These are phyloP conservation scores for Drosophila neutralis DNA, from an alignment of 2,888 invertebrate species.

Conservation along the genomic window DNA sequence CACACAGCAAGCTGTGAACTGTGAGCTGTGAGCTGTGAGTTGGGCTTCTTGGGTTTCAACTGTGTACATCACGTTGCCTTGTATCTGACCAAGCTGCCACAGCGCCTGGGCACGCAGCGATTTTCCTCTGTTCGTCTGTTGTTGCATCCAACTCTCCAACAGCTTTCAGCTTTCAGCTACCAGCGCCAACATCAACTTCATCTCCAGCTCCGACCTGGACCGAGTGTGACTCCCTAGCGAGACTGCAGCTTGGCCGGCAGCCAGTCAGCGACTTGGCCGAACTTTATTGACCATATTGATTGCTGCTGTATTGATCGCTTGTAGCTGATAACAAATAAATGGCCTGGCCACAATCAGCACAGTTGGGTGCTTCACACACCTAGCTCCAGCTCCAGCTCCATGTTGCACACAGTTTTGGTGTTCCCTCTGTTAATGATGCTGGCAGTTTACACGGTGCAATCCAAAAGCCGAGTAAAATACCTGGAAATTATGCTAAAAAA, in stretches of 20 bases:
- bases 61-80: slow-evolving; percentile 76
- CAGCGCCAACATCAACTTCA: slow-evolving; percentile 16
- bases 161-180: not conserved
- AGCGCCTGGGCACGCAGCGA: slow-evolving; percentile 41
- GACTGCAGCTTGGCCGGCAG: slow-evolving; percentile 15
- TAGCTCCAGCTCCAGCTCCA: slow-evolving; percentile 1
- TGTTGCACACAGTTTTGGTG: slow-evolving; percentile 27
- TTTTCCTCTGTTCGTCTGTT: slow-evolving; percentile 20
- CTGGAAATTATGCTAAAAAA: not conserved
- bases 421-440: slow-evolving; percentile 50
- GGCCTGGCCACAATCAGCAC: slow-evolving; percentile 46
- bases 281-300: slow-evolving; percentile 80
- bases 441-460: slow-evolving; percentile 35
- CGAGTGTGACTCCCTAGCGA: slow-evolving; percentile 45
- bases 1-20: slow-evolving; percentile 55
- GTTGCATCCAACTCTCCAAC: slow-evolving; percentile 8
- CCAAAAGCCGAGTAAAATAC: too few species aligned
- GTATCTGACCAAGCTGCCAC: slow-evolving; percentile 53
- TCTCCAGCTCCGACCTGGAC: slow-evolving; percentile 2
- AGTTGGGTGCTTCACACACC: slow-evolving; percentile 61
- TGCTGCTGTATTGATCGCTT: slow-evolving; percentile 79
- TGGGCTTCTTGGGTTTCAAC: slow-evolving; percentile 71
- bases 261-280: slow-evolving; percentile 40
- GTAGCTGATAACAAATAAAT: slow-evolving; percentile 67
- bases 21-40: slow-evolving; percentile 51